Percentiles rank a stretch among this genome's conserved stretches.
Conservation (phyloP, 2,888 invertebrate genomes). For the Agonopterix alstromeriana region DNA sequence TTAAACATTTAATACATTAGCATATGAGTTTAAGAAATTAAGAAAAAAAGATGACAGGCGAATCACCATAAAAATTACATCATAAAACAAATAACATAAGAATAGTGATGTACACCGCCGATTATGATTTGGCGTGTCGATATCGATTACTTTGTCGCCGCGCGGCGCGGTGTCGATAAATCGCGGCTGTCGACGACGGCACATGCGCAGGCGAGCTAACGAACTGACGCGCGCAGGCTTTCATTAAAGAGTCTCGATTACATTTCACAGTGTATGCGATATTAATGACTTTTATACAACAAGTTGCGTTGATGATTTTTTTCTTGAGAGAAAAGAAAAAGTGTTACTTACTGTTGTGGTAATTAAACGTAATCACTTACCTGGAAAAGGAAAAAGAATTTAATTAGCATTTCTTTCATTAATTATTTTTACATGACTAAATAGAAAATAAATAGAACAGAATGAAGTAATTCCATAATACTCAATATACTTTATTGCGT, state of each 20-base stretch:
- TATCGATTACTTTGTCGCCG: slow-evolving; percentile 52
- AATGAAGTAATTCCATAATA: too few relatives aligned
- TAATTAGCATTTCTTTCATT: too few relatives aligned
- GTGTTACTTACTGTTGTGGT: slow-evolving; percentile 22
- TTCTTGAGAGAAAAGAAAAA: slow-evolving; percentile 23
- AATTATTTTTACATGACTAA: too few relatives aligned
- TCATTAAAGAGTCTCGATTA: slow-evolving; percentile 55
- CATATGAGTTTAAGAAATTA: too few relatives aligned
- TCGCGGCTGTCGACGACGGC: slow-evolving; percentile 33
- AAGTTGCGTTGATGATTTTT: slow-evolving; percentile 45
- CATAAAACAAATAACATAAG: background rate
- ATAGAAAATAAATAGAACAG: too few relatives aligned
- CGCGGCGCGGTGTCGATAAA: slow-evolving; percentile 44
- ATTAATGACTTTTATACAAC: slow-evolving; percentile 58
- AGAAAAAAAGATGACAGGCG: too few relatives aligned
- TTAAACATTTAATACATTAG: too few relatives aligned
- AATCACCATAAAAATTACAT: too few relatives aligned
- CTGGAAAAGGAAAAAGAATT: slow-evolving; percentile 28
- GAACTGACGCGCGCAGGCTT: slow-evolving; percentile 40
- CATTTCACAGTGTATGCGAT: slow-evolving; percentile 38
- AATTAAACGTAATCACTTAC: slow-evolving; percentile 24
- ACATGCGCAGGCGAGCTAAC: slow-evolving; percentile 36
- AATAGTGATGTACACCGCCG: slow-evolving; percentile 34
- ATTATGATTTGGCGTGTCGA: slow-evolving; percentile 34
- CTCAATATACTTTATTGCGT: too few relatives aligned